Evolutionary conservation across 2,113 vertebrate genomes (phyloP).

Genomic region (Crypturellus undulatus): DNA sequence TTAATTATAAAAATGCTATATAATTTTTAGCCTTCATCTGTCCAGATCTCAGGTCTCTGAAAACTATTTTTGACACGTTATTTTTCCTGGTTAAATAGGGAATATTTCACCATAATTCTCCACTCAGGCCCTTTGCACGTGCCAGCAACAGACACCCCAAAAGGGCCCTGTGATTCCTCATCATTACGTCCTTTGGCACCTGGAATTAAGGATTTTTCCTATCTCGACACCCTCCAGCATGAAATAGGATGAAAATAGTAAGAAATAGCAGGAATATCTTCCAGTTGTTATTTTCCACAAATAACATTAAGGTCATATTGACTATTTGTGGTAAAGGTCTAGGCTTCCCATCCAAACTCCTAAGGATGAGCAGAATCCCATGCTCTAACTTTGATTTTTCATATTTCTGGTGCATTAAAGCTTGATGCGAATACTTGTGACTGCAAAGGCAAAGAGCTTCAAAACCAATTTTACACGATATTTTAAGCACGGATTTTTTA

Average conservation of each 20-base stretch:
- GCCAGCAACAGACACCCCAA: not conserved
- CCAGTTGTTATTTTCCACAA: not conserved
- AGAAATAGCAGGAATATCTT: not conserved
- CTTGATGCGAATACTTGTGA: not conserved
- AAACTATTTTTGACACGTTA: not conserved
- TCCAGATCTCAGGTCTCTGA: not conserved
- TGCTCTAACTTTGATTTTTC: not conserved
- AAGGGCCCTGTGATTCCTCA: not conserved
- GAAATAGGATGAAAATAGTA: not conserved
- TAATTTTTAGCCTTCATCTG: not conserved
- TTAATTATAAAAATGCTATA: not conserved
- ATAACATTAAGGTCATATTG: not conserved
- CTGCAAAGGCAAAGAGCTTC: not conserved
- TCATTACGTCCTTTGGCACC: not conserved
- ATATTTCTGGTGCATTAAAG: not conserved
- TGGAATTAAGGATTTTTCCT: not conserved
- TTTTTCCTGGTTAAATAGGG: not conserved
- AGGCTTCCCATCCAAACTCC: not conserved
- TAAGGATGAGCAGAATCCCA: not conserved
- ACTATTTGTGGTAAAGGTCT: not conserved
- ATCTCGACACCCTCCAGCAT: not conserved
- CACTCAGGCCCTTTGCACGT: accelerated
- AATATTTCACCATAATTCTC: not conserved
- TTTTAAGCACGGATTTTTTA: not conserved
- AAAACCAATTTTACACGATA: not conserved